Evolutionary conservation across 2,888 invertebrate genomes (phyloP).

Genomic region (Xestia c-nigrum): DNA sequence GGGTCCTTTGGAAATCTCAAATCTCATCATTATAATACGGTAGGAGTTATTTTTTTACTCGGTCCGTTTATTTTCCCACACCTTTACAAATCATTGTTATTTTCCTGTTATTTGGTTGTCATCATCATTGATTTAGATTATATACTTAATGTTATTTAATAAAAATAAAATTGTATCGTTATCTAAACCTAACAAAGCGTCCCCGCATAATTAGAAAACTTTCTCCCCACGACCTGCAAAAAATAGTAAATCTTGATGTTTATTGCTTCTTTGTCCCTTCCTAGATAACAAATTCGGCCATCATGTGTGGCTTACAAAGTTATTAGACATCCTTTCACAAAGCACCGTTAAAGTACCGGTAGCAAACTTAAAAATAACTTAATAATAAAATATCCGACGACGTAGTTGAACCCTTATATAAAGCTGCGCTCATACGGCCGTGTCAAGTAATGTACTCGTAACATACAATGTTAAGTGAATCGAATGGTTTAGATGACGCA

Average conservation of each 20-base stretch:
- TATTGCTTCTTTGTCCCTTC: slow-evolving; percentile 46
- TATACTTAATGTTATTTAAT: slow-evolving; percentile 24
- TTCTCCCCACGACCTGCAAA: slow-evolving; percentile 7
- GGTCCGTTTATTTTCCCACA: slow-evolving; percentile 29
- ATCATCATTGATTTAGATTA: slow-evolving; percentile 35
- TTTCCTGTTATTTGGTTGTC: slow-evolving; percentile 30
- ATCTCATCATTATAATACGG: slow-evolving; percentile 36
- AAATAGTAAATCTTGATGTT: slow-evolving; percentile 20
- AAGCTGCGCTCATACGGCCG: slow-evolving; percentile 29
- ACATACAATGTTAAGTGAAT: slow-evolving; percentile 55
- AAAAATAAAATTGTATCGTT: slow-evolving; percentile 28
- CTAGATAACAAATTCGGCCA: slow-evolving; percentile 38
- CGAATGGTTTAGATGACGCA: slow-evolving; percentile 51
- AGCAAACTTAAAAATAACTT: slow-evolving; percentile 42
- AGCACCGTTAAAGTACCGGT: not conserved
- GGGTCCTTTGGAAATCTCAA: slow-evolving; percentile 21
- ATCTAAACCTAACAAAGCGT: slow-evolving; percentile 5
- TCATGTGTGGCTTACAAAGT: slow-evolving; percentile 18
- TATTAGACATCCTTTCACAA: slow-evolving; percentile 1
- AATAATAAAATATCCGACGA: slow-evolving; percentile 27
- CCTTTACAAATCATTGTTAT: slow-evolving; percentile 37
- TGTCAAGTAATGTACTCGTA: slow-evolving; percentile 32
- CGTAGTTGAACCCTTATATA: slow-evolving; percentile 28
- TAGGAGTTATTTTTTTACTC: slow-evolving; percentile 25
- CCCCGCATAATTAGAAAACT: slow-evolving; percentile 14